Evolutionary conservation across 2,888 invertebrate species (phyloP).

Genomic region (Drosophila pseudotakahashii): DNA sequence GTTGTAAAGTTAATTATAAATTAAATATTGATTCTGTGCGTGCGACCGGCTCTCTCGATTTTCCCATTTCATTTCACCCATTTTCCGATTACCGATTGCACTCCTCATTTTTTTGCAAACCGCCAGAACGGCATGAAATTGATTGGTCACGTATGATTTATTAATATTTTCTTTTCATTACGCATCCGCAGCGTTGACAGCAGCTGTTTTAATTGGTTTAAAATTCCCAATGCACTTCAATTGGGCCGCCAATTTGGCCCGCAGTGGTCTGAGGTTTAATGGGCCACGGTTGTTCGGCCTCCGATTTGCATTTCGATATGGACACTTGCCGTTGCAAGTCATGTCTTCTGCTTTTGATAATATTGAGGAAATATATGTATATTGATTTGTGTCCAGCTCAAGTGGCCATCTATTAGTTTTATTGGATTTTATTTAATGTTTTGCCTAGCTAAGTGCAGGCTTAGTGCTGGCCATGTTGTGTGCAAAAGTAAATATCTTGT

Average conservation of each 20-base stretch:
- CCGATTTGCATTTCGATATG: constrained; percentile 48
- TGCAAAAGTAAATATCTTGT: background rate
- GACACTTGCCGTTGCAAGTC: background rate
- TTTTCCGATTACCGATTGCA: constrained; percentile 3
- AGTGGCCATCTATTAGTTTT: background rate
- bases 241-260: constrained; percentile 48
- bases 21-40: constrained; percentile 83
- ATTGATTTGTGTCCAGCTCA: background rate
- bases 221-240: constrained; percentile 64
- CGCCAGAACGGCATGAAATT: constrained; percentile 61
- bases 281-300: constrained; percentile 31
- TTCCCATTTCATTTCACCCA: constrained; percentile 5
- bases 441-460: constrained; percentile 14
- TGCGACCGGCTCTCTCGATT: constrained; percentile 43
- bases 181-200: constrained; percentile 70
- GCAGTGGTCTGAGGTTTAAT: constrained; percentile 73
- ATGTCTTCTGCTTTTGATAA: background rate
- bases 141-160: constrained; percentile 78
- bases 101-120: constrained; percentile 8
- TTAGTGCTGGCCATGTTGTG: constrained; percentile 1
- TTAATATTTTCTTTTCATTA: constrained; percentile 78
- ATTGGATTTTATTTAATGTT: constrained; percentile 14
- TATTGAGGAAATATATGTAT: background rate
- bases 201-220: constrained; percentile 78
- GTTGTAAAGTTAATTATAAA: constrained; percentile 84